Base-by-base conservation (phyloP, 2,888 invertebrate genomes). In the Palloptera scutellata region DNA sequence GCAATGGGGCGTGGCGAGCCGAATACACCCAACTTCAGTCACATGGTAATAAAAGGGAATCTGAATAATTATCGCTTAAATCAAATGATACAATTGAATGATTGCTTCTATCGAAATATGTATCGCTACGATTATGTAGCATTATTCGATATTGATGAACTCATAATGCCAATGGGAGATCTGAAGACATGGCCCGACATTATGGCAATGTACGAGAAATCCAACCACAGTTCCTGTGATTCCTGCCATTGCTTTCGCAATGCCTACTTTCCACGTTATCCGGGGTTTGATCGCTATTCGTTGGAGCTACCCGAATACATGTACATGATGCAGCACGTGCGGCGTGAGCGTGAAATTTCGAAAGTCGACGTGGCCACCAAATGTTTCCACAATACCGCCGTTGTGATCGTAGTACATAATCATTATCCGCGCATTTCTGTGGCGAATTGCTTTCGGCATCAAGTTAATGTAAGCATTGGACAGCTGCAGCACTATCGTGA, bases 51-150 rank as follows among this genome's bases (percentile, higher is more conserved):
- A 67, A 91, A 90, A 61, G 91, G 92, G 79, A 95, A 95, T 83
- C 90, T 92, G 15, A 94, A 93, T 77, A 92, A 96, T 85, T 96
- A 96, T 83, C 88, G 96, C 15, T 92, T 96, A 80, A 95, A 96
- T 86, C 97, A 97, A 85, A 87, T 97, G 72, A 93, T 97, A 76
- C 96, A 96, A 8, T 97, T 97, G 87, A 97, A 97, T 84, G 97
- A 97, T 83, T 97, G 97, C 81, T 88, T 97, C 69, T 97, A 97
- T 86, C 91, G 94, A 78, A 93, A 96, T 83, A 90, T 96, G 88
- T 93, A 96, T 84, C 89, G 90, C 73, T 96, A 94, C 85, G 90
- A 93, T 73, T 95, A 94, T 86, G 90, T 96, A 59, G 94, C 93
- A 6, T 86, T 96, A 64, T 87, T 96, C 61, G 97, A 97, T 83